These are phyloP conservation scores for Philereme transversata DNA, from an alignment of 2,888 invertebrate genomes.

Conservation along the genomic window DNA sequence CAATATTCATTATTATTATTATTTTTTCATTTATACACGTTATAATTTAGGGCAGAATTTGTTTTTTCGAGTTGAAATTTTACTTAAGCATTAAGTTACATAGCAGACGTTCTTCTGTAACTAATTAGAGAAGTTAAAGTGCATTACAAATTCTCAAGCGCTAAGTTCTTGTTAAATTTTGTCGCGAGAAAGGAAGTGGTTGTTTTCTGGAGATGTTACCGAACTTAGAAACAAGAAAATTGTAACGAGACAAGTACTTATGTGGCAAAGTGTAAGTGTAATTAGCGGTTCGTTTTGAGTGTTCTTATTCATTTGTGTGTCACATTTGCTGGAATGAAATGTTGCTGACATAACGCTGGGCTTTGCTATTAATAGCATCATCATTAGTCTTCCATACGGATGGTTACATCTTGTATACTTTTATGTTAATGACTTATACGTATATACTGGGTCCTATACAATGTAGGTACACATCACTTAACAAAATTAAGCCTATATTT, in stretches of 20 bases:
- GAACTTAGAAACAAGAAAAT: conserved; percentile 26
- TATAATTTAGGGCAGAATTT: too few species aligned
- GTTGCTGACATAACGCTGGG: neutral
- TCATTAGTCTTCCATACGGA: too few species aligned
- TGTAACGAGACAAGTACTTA: conserved; percentile 22
- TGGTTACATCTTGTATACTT: too few species aligned
- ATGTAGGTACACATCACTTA: too few species aligned
- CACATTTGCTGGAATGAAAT: conserved; percentile 2
- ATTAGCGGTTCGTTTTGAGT: conserved; percentile 19
- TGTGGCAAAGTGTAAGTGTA: conserved; percentile 18
- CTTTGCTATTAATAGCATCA: too few species aligned
- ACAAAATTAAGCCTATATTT: too few species aligned
- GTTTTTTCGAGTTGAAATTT: neutral
- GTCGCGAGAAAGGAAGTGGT: conserved; percentile 17
- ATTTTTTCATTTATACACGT: too few species aligned
- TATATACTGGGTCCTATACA: too few species aligned
- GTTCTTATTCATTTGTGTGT: conserved; percentile 17
- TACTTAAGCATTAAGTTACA: conserved; percentile 3
- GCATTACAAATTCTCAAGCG: conserved; percentile 18
- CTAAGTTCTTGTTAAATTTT: conserved; percentile 25
- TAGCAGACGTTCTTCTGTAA: conserved; percentile 14
- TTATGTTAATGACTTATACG: too few species aligned
- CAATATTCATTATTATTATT: too few species aligned
- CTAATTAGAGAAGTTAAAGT: conserved; percentile 15
- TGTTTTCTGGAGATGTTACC: conserved; percentile 20